phyloP scores from a whole-genome alignment of 2,797 vertebrate genomes.

The Aplochiton taeniatus region DNA sequence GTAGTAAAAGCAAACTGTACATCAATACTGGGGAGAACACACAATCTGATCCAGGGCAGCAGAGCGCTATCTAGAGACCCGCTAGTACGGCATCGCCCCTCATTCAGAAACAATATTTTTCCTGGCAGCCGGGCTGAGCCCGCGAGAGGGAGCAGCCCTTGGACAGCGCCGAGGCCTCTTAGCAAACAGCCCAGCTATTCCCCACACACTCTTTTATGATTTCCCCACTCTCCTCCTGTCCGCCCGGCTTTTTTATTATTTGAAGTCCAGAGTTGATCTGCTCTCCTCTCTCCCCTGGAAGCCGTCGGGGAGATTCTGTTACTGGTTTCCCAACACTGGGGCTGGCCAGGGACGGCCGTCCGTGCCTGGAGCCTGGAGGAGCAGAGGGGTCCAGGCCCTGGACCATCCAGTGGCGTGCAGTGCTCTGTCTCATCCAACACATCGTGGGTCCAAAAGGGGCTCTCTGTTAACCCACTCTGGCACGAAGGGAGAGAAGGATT shows the following conservation, averaged over 20 bases:
- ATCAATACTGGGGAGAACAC: conserved; percentile 3
- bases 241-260: conserved; percentile 18
- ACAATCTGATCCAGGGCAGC: not conserved
- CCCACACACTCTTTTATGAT: conserved; percentile 25
- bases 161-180: conserved; percentile 68
- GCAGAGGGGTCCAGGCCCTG: conserved; percentile 21
- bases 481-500: conserved; percentile 4
- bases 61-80: conserved; percentile 21
- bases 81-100: conserved; percentile 43
- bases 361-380: conserved; percentile 36
- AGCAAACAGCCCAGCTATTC: conserved; percentile 78
- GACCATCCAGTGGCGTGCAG: conserved; percentile 47
- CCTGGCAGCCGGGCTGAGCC: conserved; percentile 65
- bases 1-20: not conserved
- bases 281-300: conserved; percentile 61
- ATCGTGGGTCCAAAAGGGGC: conserved; percentile 26
- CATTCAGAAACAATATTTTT: conserved; percentile 74
- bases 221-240: conserved; percentile 17
- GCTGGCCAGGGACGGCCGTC: conserved; percentile 68
- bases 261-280: conserved; percentile 60
- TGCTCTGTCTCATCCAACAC: conserved; percentile 60
- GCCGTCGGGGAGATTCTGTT: conserved; percentile 75
- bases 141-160: conserved; percentile 66
- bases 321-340: conserved; percentile 69
- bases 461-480: not conserved